Evolutionary conservation across 2,888 invertebrate species (phyloP), one percentile per base, ranked within the genome.

Genomic region (Synanthedon vespiformis): DNA sequence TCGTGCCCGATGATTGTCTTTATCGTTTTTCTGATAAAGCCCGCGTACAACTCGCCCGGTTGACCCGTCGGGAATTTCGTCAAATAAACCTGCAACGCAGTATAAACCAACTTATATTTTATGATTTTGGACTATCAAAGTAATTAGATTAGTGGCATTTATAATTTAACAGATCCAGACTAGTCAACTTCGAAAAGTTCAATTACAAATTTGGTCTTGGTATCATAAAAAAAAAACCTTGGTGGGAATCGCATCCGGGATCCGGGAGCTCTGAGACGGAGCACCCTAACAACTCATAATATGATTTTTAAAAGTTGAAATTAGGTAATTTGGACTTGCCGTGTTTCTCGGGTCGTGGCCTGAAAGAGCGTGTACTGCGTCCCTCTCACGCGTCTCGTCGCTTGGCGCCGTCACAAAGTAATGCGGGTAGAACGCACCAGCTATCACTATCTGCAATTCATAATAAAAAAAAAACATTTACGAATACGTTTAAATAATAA

Each of bases 391-490:
- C 0, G 87, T 76, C 53, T 89, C 87, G 51, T 89, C 89, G 41
- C 78, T 77, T 2, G 88, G 85, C 40, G 72, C 68, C 58, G 84
- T 80, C 16, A 92, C 77, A 79, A 95, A 98, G 77, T 94, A 98
- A 76, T 97, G 93, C 0, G 98, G 98, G 81, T 97, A 98, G 77
- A 97, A 97, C 1, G 97, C 97, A 2, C 95, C 96, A 54, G 93
- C 92, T 40, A 95, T 81, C n/a, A 93, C 88, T 44, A 95, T 74
- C 93, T 94, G 71, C 0, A 16, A 34, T 10, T 22, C 5, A 22
- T 22, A 18, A 27, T 27, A 27, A 10, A 10, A 34, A 34, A 34
- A 10, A 34, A 34, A 27, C 27, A 1, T 27, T 8, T 27, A 27
- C 8, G 27, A 27, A 27, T 6, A 6, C 6, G 10, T 34, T 10